phyloP scores from a whole-genome alignment of 1,140 invertebrate genomes.

The Drosophila prosaltans region DNA sequence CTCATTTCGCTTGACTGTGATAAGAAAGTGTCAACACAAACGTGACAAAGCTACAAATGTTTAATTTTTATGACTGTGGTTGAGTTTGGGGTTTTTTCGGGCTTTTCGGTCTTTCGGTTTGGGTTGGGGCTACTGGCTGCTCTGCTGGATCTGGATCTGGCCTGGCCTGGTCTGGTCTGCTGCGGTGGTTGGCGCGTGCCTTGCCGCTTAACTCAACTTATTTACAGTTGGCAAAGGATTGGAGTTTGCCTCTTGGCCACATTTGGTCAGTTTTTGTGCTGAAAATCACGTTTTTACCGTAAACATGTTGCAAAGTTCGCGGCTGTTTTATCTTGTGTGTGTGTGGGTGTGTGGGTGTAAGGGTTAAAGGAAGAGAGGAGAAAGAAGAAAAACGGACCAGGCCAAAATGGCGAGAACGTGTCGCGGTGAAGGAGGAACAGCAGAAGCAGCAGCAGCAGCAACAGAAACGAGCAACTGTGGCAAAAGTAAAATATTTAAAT shows the following conservation, averaged over 20 bases:
- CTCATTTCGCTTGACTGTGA: constrained; percentile 62
- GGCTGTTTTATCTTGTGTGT: constrained; percentile 66
- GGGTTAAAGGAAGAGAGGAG: constrained; percentile 46
- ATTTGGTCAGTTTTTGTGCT: constrained; percentile 76
- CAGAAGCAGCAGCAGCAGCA: neutral
- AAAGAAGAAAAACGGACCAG: constrained; percentile 39
- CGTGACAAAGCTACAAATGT: constrained; percentile 82
- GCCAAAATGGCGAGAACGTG: constrained; percentile 65
- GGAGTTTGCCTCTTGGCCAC: constrained; percentile 52
- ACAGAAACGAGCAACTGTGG: neutral
- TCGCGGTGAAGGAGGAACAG: constrained; percentile 11
- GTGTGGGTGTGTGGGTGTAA: neutral
- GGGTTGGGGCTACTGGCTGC: neutral
- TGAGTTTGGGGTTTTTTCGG: constrained; percentile 8
- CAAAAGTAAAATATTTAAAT: constrained; percentile 70
- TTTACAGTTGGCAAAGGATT: constrained; percentile 74
- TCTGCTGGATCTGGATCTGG: neutral
- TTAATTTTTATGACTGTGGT: constrained; percentile 76
- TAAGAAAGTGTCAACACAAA: constrained; percentile 81
- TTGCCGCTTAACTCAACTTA: constrained; percentile 71
- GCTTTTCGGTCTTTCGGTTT: constrained; percentile 19
- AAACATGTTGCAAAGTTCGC: constrained; percentile 81
- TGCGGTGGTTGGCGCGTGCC: constrained; percentile 46
- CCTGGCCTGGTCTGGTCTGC: neutral
- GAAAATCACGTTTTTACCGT: constrained; percentile 82